Conservation (phyloP, 2,113 vertebrate species). For the Clarias batrachus region DNA sequence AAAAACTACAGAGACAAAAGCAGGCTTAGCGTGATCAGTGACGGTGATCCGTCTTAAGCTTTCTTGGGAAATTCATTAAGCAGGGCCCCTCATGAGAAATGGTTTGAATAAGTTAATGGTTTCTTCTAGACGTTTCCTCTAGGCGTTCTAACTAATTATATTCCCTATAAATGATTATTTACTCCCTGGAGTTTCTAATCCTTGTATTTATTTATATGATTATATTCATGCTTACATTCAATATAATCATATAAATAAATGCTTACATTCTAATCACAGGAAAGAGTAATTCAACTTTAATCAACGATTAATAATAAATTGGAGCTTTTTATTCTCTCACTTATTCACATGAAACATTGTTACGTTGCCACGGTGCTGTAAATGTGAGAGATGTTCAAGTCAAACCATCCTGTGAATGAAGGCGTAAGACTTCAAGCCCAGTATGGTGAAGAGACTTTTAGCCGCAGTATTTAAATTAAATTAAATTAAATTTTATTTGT, state of each 20-base stretch:
- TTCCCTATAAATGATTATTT: not conserved
- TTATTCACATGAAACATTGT: not conserved
- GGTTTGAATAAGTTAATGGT: not conserved
- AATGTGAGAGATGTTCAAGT: not conserved
- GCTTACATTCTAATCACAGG: not conserved
- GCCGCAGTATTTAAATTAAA: no score
- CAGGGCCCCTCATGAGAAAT: not conserved
- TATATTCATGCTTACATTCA: not conserved
- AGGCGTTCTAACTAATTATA: not conserved
- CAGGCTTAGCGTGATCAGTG: no score
- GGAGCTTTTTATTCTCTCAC: not conserved
- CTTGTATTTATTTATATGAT: not conserved
- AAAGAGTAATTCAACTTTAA: not conserved
- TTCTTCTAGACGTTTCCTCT: not conserved
- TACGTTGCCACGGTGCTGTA: not conserved
- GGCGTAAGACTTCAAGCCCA: no score
- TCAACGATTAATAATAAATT: not conserved
- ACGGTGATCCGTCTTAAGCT: not conserved
- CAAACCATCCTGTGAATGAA: no score
- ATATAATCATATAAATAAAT: no score
- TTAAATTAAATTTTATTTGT: no score
- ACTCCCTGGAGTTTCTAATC: not conserved
- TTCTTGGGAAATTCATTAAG: not conserved
- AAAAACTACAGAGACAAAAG: not conserved
- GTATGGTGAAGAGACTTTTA: no score